Percentiles rank a stretch among this genome's conserved stretches.
phyloP scores from a whole-genome alignment of 1,140 invertebrate species.

The Atta colombica region DNA sequence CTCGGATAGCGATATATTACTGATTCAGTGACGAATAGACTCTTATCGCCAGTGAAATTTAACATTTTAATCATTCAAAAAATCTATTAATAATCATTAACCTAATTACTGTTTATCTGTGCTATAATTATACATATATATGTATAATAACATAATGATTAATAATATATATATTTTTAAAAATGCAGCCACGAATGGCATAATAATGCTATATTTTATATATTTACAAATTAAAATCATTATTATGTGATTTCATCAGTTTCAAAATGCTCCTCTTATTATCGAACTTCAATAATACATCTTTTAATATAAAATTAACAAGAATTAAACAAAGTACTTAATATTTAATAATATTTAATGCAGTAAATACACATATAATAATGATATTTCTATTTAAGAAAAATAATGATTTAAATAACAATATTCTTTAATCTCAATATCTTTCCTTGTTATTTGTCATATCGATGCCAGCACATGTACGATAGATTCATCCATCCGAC shows the following conservation, averaged over 20 bases:
- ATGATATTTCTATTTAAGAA: neutral
- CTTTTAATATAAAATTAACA: neutral
- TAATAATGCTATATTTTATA: neutral
- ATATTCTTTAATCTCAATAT: constrained; percentile 1
- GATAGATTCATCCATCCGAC: constrained; percentile 18
- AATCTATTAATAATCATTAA: neutral
- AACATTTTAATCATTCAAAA: constrained; percentile 14
- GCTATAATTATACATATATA: too few relatives aligned
- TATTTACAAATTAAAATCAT: neutral
- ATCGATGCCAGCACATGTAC: constrained; percentile 4
- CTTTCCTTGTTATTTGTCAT: neutral
- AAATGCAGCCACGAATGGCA: neutral
- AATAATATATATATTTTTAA: neutral
- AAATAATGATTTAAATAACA: neutral
- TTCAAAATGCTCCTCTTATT: neutral
- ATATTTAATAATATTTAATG: neutral
- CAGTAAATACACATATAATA: neutral
- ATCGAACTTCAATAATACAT: neutral
- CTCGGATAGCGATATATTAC: constrained; percentile 19
- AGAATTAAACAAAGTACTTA: neutral
- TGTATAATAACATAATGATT: neutral
- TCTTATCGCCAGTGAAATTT: constrained; percentile 32
- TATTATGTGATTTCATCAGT: neutral
- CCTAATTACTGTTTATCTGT: too few relatives aligned
- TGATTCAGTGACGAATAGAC: neutral